Evolutionary conservation across 2,797 vertebrate genomes (phyloP).

Genomic region (Chaunax sp.): DNA sequence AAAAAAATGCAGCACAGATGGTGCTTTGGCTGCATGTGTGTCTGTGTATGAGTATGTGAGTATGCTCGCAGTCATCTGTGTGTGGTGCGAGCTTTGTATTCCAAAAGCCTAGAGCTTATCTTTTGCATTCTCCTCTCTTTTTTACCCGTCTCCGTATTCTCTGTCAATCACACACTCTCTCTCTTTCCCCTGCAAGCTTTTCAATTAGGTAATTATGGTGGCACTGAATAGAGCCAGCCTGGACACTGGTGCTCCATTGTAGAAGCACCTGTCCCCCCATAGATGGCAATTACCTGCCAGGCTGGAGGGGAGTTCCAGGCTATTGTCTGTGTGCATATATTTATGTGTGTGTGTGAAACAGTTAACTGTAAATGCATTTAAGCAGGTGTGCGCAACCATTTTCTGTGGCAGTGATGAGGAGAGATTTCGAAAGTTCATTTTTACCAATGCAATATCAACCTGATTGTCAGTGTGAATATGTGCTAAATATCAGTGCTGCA

Average conservation of each 20-base stretch:
- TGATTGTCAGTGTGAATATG: conserved; percentile 10
- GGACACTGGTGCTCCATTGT: conserved; percentile 78
- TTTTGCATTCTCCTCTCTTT: conserved; percentile 36
- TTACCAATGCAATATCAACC: conserved; percentile 11
- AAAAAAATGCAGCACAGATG: neutral
- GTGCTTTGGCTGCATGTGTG: neutral
- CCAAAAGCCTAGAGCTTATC: conserved; percentile 53
- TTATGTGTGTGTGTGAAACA: conserved; percentile 12
- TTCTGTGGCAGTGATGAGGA: conserved; percentile 10
- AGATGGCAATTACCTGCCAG: conserved; percentile 83
- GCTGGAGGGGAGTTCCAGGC: conserved; percentile 70
- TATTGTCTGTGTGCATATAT: conserved; percentile 69
- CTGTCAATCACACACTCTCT: neutral
- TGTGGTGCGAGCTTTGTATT: conserved; percentile 42
- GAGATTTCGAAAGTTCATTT: conserved; percentile 22
- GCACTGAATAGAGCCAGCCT: conserved; percentile 76
- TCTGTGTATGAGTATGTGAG: neutral
- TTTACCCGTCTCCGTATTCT: conserved; percentile 32
- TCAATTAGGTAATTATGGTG: conserved; percentile 85
- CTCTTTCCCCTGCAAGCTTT: conserved; percentile 70
- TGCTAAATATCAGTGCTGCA: conserved; percentile 7
- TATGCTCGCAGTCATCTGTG: neutral
- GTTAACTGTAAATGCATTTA: conserved; percentile 26
- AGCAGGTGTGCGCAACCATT: conserved; percentile 17
- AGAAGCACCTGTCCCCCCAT: conserved; percentile 78